Evolutionary conservation across 2,113 vertebrate species (phyloP).

Genomic region (Malaclemys terrapin): DNA sequence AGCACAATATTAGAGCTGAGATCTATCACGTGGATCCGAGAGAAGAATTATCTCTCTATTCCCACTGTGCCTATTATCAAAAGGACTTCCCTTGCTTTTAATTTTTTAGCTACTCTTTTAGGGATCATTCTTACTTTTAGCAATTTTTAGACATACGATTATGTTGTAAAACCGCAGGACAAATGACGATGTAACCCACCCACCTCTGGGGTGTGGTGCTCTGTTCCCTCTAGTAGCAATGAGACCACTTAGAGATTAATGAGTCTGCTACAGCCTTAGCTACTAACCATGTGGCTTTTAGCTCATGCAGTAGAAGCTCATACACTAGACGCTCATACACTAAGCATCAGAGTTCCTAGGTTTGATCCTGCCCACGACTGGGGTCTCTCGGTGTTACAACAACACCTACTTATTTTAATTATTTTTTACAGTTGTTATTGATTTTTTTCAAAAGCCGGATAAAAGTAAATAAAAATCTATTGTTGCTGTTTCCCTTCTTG

Average conservation of each 20-base stretch:
- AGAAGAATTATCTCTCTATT: background rate
- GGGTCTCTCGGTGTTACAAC: too few species aligned
- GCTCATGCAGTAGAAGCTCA: too few species aligned
- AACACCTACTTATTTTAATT: background rate
- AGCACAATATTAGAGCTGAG: background rate
- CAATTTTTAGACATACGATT: background rate
- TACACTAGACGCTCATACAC: too few species aligned
- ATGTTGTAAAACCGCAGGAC: background rate
- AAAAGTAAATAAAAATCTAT: background rate
- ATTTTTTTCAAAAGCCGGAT: background rate
- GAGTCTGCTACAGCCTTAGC: too few species aligned
- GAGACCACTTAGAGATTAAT: too few species aligned
- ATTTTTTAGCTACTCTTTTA: background rate
- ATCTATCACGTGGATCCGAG: background rate
- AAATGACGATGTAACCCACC: background rate
- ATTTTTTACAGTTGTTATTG: background rate
- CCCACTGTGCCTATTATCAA: background rate
- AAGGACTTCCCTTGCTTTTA: background rate
- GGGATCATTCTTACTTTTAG: background rate
- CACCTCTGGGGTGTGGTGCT: too few species aligned
- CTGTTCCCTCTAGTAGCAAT: too few species aligned
- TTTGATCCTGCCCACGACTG: too few species aligned
- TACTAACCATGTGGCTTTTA: too few species aligned
- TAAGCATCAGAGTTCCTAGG: too few species aligned
- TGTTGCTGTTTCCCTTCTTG: background rate